These are phyloP conservation scores for Adelges cooleyi DNA, from an alignment of 1,140 invertebrate species.

Conservation along the genomic window DNA sequence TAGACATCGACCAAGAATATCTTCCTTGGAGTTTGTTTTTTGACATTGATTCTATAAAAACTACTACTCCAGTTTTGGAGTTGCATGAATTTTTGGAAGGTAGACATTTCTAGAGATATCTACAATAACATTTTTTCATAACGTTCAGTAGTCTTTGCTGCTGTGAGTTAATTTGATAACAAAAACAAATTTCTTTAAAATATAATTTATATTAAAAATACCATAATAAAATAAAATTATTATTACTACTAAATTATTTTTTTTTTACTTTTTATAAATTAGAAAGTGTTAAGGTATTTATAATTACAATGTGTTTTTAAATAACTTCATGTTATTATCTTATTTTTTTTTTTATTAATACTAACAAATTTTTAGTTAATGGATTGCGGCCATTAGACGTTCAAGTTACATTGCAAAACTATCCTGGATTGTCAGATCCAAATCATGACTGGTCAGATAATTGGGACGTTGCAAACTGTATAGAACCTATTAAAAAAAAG, in stretches of 20 bases:
- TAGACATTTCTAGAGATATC: too few relatives aligned
- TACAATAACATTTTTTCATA: too few relatives aligned
- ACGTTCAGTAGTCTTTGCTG: too few relatives aligned
- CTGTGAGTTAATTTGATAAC: too few relatives aligned
- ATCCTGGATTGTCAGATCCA: conserved; percentile 48
- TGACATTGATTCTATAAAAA: conserved; percentile 63
- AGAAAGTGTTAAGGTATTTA: too few relatives aligned
- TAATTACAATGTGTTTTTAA: neutral
- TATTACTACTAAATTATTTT: too few relatives aligned
- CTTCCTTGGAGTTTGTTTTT: conserved; percentile 77
- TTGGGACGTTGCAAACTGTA: conserved; percentile 52
- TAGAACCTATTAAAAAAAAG: conserved; percentile 36
- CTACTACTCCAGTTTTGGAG: conserved; percentile 78
- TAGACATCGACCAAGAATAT: conserved; percentile 42
- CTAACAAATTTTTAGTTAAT: conserved; percentile 34
- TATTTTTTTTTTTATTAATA: conserved; percentile 35
- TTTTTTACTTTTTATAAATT: too few relatives aligned
- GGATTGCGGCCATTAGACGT: conserved; percentile 50
- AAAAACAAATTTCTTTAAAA: too few relatives aligned
- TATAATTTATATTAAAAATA: too few relatives aligned
- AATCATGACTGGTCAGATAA: conserved; percentile 60
- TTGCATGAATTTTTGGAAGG: conserved; percentile 65
- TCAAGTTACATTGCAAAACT: conserved; percentile 75
- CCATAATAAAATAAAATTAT: too few relatives aligned
- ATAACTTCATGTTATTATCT: neutral